phyloP scores from a whole-genome alignment of 2,113 vertebrate genomes.

The Hippopotamus amphibius region DNA sequence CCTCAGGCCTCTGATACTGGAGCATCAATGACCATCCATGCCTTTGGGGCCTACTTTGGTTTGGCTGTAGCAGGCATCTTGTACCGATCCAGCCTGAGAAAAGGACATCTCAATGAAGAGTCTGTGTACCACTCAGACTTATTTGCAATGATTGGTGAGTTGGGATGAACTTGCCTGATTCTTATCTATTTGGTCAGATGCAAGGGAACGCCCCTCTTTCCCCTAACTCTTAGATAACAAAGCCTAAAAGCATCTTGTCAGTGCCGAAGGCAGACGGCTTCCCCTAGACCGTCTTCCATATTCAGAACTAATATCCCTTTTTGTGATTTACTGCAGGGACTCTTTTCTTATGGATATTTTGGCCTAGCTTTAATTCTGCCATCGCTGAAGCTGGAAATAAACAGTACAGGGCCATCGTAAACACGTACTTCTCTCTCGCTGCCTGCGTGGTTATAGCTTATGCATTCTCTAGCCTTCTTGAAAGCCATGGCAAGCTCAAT shows the following conservation, averaged over 20 bases:
- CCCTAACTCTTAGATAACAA: neutral
- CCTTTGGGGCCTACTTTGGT: slow-evolving; percentile 98
- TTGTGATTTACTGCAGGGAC: slow-evolving; percentile 84
- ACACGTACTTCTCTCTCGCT: slow-evolving; percentile 95
- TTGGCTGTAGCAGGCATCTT: slow-evolving; percentile 91
- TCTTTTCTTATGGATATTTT: slow-evolving; percentile 96
- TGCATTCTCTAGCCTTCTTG: slow-evolving; percentile 93
- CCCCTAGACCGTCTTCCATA: neutral
- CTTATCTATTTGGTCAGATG: neutral
- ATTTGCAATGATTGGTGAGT: slow-evolving; percentile 98
- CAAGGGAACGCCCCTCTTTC: neutral
- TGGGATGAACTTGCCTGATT: neutral
- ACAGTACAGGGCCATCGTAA: slow-evolving; percentile 89
- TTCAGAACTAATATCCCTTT: neutral
- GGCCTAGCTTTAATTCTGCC: slow-evolving; percentile 98
- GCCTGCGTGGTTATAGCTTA: slow-evolving; percentile 92
- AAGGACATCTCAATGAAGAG: slow-evolving; percentile 91
- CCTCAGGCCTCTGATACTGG: slow-evolving; percentile 93
- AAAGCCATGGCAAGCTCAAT: slow-evolving; percentile 92
- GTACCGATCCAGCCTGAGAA: slow-evolving; percentile 89
- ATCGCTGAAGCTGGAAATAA: slow-evolving; percentile 69
- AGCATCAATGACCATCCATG: slow-evolving; percentile 97
- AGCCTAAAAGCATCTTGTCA: neutral
- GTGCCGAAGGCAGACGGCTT: neutral
- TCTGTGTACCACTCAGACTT: slow-evolving; percentile 95